Evolutionary conservation across 2,797 vertebrate species (phyloP), one percentile per base, ranked within the genome.

Genomic region (Uromys caudimaculatus): DNA sequence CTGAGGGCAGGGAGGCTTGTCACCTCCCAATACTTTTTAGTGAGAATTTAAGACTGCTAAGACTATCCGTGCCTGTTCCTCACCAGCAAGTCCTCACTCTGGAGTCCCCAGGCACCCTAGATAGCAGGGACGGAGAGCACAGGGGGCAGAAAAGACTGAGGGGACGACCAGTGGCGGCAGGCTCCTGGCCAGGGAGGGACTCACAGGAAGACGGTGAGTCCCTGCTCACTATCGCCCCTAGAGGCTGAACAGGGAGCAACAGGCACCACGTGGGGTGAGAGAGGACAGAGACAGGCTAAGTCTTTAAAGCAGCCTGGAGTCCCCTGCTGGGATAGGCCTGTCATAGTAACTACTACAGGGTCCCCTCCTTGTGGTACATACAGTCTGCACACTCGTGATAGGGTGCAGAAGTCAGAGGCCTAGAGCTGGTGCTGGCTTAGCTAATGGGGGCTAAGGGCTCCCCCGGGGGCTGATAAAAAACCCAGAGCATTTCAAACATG

Each of bases 71-170:
- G 76, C 67, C 50, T 38, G 6, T 9, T 41, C 13, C 52, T 69
- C 27, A 50, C 6, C 54, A 21, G 2, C 2, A 4, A 0, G 6
- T 56, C 67, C 54, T 93, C 69, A 50, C 2, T 9, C 44, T 27
- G 44, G 71, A 75, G 41, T n/a, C 38, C 44, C 54, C 76, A 67
- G 89, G 60, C 35, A n/a, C 13, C 73, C 93, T 97, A 93, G 91
- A 94, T 41, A 77, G 75, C 73, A 91, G 84, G 60, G 76, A 27
- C 38, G 0, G 32, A 32, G 95, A 52, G 32, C 93, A 96, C 96
- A 98, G 97, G 84, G 94, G 96, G 90, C 97, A 84, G 58, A 62
- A 67, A 88, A 4, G 71, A 35, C 1, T 16, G 6, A 52, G 35
- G 50, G 56, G n/a, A n/a, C 11, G 73, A 38, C 10, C 17, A 23